Evolutionary conservation across 2,797 vertebrate genomes (phyloP), one percentile per base, ranked within the genome.

Genomic region (Anolis apletophallus): DNA sequence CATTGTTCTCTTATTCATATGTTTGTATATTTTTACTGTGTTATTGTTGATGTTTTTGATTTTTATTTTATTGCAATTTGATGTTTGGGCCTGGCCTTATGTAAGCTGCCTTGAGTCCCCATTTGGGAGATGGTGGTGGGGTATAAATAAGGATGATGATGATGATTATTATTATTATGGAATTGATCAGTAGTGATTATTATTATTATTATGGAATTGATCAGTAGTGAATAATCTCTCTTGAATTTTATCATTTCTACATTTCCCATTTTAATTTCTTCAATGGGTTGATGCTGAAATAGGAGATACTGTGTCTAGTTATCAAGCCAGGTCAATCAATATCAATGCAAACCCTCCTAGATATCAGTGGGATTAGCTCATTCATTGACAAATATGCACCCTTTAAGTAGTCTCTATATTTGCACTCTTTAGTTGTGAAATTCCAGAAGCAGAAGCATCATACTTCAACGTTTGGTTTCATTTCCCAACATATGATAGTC

Each of bases 361-460:
- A 54, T 1, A 1, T 55, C 16, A n/a, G 32, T 55, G 14, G n/a
- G 21, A 59, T 21, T 71, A 40, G 54, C 81, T 21, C 72, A 87
- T 83, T 72, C 9, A 78, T 83, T 87, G 69, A 57, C 36, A 83
- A 83, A 79, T 36, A 79, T 52, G n/a, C 57, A 77, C 16, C 10
- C 29, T 64, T 46, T 12, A 21, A 71, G 55, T 5, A 77, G 32
- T 57, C 19, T 81, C 21, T 68, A 34, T 11, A 55, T 57, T 40
- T 86, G 71, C 26, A 57, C 68, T 5, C 59, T 46, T 78, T 71
- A 5, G 21, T 83, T 67, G 16, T 78, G 81, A 79, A 83, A 87
- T 83, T 52, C 68, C 36, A 36, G 79, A 34, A 64, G 21, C 59
- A 64, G 10, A 8, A 61, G 19, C 57, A 55, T 81, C 12, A 46